Evolutionary conservation across 2,888 invertebrate genomes (phyloP), one percentile per base, ranked within the genome.

Genomic region (Smittia sp.): DNA sequence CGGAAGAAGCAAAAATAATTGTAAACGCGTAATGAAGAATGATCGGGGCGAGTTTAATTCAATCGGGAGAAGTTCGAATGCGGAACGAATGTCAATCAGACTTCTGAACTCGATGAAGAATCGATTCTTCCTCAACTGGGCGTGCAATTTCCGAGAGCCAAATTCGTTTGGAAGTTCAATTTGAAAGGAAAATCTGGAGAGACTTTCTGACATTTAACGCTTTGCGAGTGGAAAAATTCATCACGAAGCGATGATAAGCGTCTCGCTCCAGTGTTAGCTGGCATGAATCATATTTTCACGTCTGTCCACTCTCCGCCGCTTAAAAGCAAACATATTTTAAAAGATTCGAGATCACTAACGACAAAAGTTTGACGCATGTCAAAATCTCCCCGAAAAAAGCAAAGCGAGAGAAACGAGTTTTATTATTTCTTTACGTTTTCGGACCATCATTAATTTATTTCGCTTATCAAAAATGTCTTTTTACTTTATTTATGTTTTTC

Each of bases 391-490:
- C 58, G 58, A 58, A 58, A 58, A 22, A 58, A 58, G 58, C 46
- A 58, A 18, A 20, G 46, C 22, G n/a, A 32, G 25, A 70, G 32
- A 39, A 72, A 72, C 72, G 62, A 72, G 72, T 72, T 72, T 69
- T 69, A 54, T 69, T 69, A 54, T 54, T 69, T 62, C 72, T 72
- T 72, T 58, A 72, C 58, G 39, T 62, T 62, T 58, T 72, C 58
- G 39, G 72, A 72, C 58, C 72, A 72, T 72, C 72, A 72, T 72
- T 72, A 72, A 72, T 72, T 72, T 62, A 72, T 72, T 72, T 72
- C 72, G 72, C 72, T 72, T 72, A 72, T 72, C 72, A 72, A 72
- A 72, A 58, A 72, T 72, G 72, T 72, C 72, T 72, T 72, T 72
- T 72, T 72, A 72, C 72, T 72, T 72, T 72, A 72, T 72, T 72